Evolutionary conservation across 35 echinoderm and acorn worm genomes (phyloP).

Genomic region (Ptychodera flava): DNA sequence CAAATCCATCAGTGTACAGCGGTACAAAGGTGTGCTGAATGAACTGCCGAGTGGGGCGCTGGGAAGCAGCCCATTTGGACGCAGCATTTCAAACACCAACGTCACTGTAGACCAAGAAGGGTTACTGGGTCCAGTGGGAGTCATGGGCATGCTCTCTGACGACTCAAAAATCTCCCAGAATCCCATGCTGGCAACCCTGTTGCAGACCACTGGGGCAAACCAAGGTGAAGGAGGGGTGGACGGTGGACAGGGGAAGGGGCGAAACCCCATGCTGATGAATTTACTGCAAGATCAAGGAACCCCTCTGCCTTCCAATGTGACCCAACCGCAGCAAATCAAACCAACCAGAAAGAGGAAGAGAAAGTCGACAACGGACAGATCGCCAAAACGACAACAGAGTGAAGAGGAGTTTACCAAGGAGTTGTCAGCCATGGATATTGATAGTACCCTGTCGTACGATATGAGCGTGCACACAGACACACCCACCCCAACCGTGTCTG

Average conservation of each 20-base stretch:
- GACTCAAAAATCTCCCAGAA: slow-evolving; percentile 73
- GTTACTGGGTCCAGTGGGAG: neutral
- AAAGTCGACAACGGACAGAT: slow-evolving; percentile 27
- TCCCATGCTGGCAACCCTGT: slow-evolving; percentile 86
- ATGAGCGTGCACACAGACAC: neutral
- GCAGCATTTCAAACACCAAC: neutral
- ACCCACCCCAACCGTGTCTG: neutral
- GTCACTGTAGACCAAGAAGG: neutral
- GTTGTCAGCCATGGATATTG: neutral
- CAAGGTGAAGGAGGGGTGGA: slow-evolving; percentile 26
- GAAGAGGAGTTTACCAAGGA: slow-evolving; percentile 22
- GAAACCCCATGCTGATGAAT: slow-evolving; percentile 89
- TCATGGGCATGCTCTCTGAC: slow-evolving; percentile 16
- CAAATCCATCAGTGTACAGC: neutral
- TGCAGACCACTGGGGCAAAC: slow-evolving; percentile 41
- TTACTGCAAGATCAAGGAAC: slow-evolving; percentile 64
- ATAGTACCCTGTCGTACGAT: neutral
- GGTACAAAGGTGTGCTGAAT: neutral
- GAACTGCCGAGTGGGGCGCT: neutral
- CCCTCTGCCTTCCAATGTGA: neutral
- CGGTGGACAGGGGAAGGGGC: neutral
- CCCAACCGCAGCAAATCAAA: slow-evolving; percentile 3
- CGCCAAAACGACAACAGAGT: slow-evolving; percentile 47
- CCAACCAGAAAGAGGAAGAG: neutral
- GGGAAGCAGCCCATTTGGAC: neutral